These are phyloP conservation scores for Pandemis cinnamomeana DNA, from an alignment of 2,888 invertebrate genomes.

Conservation along the genomic window DNA sequence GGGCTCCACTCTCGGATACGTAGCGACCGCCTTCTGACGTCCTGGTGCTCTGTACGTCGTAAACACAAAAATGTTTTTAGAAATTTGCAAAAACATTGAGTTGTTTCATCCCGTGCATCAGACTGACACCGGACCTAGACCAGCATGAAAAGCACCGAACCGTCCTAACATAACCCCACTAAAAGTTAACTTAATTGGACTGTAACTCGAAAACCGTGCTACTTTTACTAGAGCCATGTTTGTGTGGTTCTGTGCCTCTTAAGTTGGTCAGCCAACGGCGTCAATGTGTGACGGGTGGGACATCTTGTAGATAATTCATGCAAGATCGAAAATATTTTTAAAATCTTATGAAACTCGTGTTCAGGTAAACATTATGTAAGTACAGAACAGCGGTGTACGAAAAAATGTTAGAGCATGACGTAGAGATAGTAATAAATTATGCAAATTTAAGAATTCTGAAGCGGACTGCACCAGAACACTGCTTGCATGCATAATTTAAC, in stretches of 20 bases:
- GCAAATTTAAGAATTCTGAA: slow-evolving; percentile 25
- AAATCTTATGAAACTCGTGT: not conserved
- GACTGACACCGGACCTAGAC: too few relatives aligned
- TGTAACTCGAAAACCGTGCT: too few relatives aligned
- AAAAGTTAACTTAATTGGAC: too few relatives aligned
- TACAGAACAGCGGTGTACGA: not conserved
- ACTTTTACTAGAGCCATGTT: too few relatives aligned
- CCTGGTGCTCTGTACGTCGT: slow-evolving; percentile 65
- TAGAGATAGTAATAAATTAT: slow-evolving; percentile 25
- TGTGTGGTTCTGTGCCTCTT: too few relatives aligned
- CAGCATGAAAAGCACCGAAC: too few relatives aligned
- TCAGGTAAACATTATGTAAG: not conserved
- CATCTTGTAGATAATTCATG: too few relatives aligned
- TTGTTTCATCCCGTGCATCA: not conserved
- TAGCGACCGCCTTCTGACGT: slow-evolving; percentile 84
- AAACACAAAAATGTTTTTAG: not conserved
- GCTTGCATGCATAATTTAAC: slow-evolving; percentile 35
- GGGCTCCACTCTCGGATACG: slow-evolving; percentile 82
- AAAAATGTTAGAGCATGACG: slow-evolving; percentile 4
- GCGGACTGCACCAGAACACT: slow-evolving; percentile 33
- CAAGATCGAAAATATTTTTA: too few relatives aligned
- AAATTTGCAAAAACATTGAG: not conserved
- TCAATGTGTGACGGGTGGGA: too few relatives aligned
- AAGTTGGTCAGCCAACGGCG: too few relatives aligned
- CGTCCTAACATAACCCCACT: too few relatives aligned